Conservation (phyloP, 2,797 vertebrate genomes). For the Muraenolepis orangiensis region DNA sequence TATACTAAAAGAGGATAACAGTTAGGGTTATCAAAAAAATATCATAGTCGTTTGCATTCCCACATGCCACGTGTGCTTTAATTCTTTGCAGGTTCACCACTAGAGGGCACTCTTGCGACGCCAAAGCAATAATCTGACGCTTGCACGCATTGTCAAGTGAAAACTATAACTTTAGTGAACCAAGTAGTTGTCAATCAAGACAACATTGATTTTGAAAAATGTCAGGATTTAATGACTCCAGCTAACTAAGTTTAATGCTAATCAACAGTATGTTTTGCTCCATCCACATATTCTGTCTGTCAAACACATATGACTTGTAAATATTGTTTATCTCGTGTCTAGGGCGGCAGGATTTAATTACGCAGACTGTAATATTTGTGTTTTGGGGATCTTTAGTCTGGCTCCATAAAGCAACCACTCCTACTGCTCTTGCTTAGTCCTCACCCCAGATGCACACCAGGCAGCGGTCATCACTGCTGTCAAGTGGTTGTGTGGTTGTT, state of each 20-base stretch:
- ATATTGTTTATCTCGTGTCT: too few relatives aligned
- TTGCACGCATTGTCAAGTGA: background rate
- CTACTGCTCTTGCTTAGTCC: too few relatives aligned
- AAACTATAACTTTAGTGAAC: background rate
- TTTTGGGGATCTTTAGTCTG: background rate
- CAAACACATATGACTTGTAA: background rate
- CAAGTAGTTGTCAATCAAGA: background rate
- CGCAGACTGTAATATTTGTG: too few relatives aligned
- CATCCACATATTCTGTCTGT: background rate
- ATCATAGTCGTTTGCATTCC: background rate
- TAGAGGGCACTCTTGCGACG: constrained; percentile 58
- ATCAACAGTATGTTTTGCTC: background rate
- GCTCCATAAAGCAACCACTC: too few relatives aligned
- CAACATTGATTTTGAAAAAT: background rate
- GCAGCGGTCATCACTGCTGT: background rate
- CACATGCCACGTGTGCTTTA: background rate
- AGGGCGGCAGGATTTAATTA: too few relatives aligned
- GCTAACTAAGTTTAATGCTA: background rate
- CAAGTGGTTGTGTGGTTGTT: background rate
- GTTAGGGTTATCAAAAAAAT: background rate
- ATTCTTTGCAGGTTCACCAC: constrained; percentile 29
- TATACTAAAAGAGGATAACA: background rate
- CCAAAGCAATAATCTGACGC: background rate
- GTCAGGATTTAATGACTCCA: background rate
- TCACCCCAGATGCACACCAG: background rate